phyloP scores from a whole-genome alignment of 2,113 vertebrate species.

The Oryzias celebensis region DNA sequence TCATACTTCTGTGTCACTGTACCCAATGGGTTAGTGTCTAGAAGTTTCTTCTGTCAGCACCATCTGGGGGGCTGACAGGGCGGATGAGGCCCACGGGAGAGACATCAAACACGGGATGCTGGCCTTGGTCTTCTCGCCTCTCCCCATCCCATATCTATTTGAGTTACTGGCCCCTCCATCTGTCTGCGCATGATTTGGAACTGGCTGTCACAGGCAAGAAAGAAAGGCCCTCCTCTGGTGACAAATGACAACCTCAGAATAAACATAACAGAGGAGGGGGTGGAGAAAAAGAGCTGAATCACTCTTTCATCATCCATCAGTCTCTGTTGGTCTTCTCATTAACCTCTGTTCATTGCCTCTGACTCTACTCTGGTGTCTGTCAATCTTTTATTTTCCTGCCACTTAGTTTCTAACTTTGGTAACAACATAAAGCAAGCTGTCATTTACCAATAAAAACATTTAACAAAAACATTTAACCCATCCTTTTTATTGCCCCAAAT shows the following conservation, averaged over 20 bases:
- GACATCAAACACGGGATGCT: conserved; percentile 74
- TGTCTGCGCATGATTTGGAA: conserved; percentile 70
- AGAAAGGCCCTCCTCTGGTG: conserved; percentile 62
- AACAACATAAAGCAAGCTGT: neutral
- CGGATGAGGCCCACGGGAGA: conserved; percentile 66
- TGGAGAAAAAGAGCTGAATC: conserved; percentile 57
- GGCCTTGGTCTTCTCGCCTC: conserved; percentile 47
- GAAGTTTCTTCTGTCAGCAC: conserved; percentile 72
- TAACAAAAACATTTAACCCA: neutral
- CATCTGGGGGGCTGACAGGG: conserved; percentile 58
- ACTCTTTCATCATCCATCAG: conserved; percentile 66
- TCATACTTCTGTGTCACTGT: conserved; percentile 64
- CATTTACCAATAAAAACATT: neutral
- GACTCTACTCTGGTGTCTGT: conserved; percentile 45
- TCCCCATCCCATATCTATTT: conserved; percentile 58
- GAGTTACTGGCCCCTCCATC: conserved; percentile 64
- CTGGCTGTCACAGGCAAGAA: conserved; percentile 56
- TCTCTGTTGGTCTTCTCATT: conserved; percentile 58
- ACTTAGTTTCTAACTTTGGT: conserved; percentile 8
- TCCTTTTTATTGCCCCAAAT: neutral
- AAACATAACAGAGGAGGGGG: conserved; percentile 55
- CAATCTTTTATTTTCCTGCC: conserved; percentile 30
- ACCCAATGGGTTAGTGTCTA: conserved; percentile 59
- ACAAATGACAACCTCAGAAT: conserved; percentile 73
- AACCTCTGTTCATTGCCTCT: conserved; percentile 47